Conservation (phyloP, 2,797 vertebrate species). For the Myotis planiceps region DNA sequence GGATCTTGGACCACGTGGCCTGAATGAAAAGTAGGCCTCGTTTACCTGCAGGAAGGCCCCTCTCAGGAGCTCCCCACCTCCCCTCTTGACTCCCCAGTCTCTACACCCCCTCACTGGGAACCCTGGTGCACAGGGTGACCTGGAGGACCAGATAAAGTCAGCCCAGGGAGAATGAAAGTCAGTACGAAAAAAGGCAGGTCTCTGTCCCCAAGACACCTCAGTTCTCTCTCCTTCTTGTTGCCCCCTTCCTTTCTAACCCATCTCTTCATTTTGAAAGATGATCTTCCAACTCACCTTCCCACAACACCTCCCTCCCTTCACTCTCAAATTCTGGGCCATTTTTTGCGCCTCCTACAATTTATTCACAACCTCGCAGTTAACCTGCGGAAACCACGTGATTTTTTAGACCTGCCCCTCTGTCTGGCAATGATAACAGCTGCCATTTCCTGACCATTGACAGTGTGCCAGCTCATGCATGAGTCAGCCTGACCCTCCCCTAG, state of each 20-base stretch:
- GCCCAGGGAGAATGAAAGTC: not conserved
- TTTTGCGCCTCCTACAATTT: not conserved
- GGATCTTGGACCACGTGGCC: fast-evolving
- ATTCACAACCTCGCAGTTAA: not conserved
- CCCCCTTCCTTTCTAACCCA: not conserved
- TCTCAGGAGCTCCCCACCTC: not conserved
- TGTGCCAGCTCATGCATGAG: not conserved
- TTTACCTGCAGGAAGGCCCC: not conserved
- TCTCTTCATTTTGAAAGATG: not conserved
- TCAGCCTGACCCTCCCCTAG: not conserved
- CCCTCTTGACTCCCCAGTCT: not conserved
- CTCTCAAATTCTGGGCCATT: not conserved
- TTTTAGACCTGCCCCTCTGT: not conserved
- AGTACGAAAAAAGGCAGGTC: not conserved
- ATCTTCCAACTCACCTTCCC: not conserved
- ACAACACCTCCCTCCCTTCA: not conserved
- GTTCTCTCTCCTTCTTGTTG: not conserved
- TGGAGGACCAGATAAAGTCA: not conserved
- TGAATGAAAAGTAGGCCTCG: not conserved
- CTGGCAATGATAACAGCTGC: not conserved
- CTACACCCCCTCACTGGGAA: not conserved
- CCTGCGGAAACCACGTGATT: not conserved
- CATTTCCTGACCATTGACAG: not conserved
- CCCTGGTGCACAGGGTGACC: not conserved
- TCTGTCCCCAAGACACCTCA: not conserved